Evolutionary conservation across 2,113 vertebrate genomes (phyloP).

Genomic region (Callaeas wilsoni): DNA sequence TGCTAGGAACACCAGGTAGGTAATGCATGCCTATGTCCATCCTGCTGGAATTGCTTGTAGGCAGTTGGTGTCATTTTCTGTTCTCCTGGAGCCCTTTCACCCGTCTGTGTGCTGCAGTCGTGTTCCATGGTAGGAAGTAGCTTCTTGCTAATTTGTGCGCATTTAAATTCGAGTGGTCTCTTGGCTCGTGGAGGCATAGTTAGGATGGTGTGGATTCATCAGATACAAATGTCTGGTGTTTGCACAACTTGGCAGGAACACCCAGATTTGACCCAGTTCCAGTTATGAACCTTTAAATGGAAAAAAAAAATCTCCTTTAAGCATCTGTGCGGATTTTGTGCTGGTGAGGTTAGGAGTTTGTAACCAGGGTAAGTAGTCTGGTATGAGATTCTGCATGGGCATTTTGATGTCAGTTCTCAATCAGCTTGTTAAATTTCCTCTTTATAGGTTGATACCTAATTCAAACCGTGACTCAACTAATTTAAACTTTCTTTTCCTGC

Average conservation of each 20-base stretch:
- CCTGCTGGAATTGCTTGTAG: not conserved
- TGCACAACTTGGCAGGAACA: not conserved
- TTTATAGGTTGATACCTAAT: not conserved
- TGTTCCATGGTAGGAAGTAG: not conserved
- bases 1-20: slow-evolving; percentile 94
- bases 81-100: not conserved
- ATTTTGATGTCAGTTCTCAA: not conserved
- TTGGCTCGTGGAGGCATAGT: not conserved
- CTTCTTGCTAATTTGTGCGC: not conserved
- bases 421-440: not conserved
- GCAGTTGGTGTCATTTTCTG: not conserved
- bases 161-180: not conserved
- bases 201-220: not conserved
- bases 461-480: not conserved
- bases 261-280: not conserved
- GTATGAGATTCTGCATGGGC: not conserved
- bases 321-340: not conserved
- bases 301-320: not conserved
- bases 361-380: not conserved
- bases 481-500: not conserved
- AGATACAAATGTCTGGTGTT: not conserved
- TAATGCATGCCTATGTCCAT: not conserved
- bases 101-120: not conserved
- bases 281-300: not conserved
- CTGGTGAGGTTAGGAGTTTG: not conserved